Evolutionary conservation across 92 coral and sea anemone species (phyloP).

Genomic region (Pocillopora meandrina): DNA sequence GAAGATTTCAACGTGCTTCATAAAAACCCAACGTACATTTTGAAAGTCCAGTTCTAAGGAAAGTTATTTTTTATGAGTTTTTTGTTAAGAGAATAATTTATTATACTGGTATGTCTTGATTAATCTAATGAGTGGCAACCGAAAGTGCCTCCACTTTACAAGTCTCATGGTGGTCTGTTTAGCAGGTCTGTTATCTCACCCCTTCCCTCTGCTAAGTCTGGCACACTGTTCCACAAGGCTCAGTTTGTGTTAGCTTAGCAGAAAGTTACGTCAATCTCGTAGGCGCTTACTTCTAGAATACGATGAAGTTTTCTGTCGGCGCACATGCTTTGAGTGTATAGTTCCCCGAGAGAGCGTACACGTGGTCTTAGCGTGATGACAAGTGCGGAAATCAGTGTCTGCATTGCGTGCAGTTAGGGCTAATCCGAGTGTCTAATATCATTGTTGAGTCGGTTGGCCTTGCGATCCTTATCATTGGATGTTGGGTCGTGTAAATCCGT

Average conservation of each 20-base stretch:
- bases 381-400: background rate
- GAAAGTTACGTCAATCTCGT: background rate
- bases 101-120: background rate
- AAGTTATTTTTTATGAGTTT: background rate
- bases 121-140: background rate
- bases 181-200: background rate
- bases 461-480: background rate
- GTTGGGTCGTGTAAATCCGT: background rate
- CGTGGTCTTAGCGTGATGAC: background rate
- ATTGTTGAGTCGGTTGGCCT: background rate
- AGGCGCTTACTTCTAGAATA: background rate
- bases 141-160: background rate
- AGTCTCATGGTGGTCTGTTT: slow-evolving; percentile 2
- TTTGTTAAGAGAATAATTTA: background rate
- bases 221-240: background rate
- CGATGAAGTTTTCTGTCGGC: background rate
- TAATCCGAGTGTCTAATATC: slow-evolving; percentile 24
- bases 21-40: too few relatives aligned
- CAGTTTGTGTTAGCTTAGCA: background rate
- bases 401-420: background rate
- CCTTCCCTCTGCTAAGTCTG: slow-evolving; percentile 6
- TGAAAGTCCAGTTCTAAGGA: too few relatives aligned
- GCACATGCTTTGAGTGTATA: background rate
- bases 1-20: too few relatives aligned
- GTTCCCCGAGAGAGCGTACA: background rate